phyloP scores from a whole-genome alignment of 2,888 invertebrate species.

The Brachyopa scutellaris region DNA sequence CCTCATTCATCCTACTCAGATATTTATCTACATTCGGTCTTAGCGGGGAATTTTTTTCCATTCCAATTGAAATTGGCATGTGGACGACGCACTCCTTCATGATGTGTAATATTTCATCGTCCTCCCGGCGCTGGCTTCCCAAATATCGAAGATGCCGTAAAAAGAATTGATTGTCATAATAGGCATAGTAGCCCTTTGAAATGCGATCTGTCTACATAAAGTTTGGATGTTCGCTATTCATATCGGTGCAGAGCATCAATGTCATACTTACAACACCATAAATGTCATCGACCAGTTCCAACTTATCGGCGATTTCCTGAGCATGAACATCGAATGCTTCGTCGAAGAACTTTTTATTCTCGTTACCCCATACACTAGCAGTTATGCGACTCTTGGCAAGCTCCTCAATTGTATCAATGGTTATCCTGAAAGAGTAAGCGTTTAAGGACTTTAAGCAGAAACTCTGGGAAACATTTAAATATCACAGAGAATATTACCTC shows the following conservation, averaged over 20 bases:
- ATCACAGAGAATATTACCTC: slow-evolving; percentile 81
- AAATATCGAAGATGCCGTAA: slow-evolving; percentile 86
- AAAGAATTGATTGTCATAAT: slow-evolving; percentile 90
- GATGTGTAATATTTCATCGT: slow-evolving; percentile 85
- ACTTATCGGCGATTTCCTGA: slow-evolving; percentile 86
- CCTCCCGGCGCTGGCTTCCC: slow-evolving; percentile 81
- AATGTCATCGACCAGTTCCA: slow-evolving; percentile 85
- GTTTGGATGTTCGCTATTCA: background rate
- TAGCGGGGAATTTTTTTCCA: slow-evolving; percentile 91
- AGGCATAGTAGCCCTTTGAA: slow-evolving; percentile 88
- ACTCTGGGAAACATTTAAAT: too few species aligned
- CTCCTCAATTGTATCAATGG: slow-evolving; percentile 89
- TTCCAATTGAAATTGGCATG: slow-evolving; percentile 91
- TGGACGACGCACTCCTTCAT: slow-evolving; percentile 91
- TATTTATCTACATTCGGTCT: slow-evolving; percentile 87
- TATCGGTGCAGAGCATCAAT: too few species aligned
- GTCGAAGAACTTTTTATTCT: slow-evolving; percentile 87
- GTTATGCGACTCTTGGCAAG: slow-evolving; percentile 86
- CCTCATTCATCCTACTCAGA: slow-evolving; percentile 87
- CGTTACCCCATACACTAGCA: slow-evolving; percentile 88
- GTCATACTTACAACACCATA: slow-evolving; percentile 83
- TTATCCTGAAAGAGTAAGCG: slow-evolving; percentile 84
- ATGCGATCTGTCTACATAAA: slow-evolving; percentile 83
- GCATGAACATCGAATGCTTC: slow-evolving; percentile 87
- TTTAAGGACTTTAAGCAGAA: too few species aligned